Conservation (phyloP, 2,797 vertebrate genomes). For the Artibeus jamaicensis region DNA sequence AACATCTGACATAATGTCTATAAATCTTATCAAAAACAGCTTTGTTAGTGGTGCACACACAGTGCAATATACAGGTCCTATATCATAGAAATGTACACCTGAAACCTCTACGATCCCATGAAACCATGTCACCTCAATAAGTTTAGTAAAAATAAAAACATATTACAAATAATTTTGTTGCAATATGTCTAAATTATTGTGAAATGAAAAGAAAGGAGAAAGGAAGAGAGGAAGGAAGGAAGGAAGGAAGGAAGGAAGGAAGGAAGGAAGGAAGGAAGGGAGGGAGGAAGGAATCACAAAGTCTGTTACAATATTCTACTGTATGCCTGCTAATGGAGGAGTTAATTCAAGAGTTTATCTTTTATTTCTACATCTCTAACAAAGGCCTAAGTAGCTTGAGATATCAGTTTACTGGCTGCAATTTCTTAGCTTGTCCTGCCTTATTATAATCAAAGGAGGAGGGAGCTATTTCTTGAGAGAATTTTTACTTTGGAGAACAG, state of each 20-base stretch:
- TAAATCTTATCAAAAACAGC: neutral
- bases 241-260: too few species aligned
- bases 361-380: constrained; percentile 18
- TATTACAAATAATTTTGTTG: neutral
- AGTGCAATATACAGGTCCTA: neutral
- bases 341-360: neutral
- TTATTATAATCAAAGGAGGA: neutral
- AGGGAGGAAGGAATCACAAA: neutral
- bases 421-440: neutral
- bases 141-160: neutral
- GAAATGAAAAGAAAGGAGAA: neutral
- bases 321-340: neutral
- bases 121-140: neutral
- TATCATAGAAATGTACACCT: neutral
- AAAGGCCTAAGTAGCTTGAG: neutral
- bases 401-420: neutral
- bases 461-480: neutral
- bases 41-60: neutral
- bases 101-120: neutral
- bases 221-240: neutral
- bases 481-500: neutral
- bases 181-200: neutral
- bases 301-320: neutral
- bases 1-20: neutral
- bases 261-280: too few species aligned